Evolutionary conservation across 1,140 invertebrate genomes (phyloP).

Genomic region (Eueides isabella): DNA sequence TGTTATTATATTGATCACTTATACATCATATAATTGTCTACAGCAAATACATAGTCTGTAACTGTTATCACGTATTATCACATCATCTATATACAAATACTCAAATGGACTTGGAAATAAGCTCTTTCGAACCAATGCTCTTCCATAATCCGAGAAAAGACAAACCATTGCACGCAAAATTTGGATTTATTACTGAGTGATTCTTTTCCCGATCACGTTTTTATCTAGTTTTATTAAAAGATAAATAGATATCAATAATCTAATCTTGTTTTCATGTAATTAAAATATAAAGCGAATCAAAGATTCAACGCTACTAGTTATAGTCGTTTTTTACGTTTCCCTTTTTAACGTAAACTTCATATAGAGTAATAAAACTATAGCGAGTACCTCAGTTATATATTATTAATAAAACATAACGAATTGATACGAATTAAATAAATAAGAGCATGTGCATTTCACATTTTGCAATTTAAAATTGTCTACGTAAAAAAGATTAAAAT

Average conservation of each 20-base stretch:
- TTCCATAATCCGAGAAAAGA: conserved; percentile 84
- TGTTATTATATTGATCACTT: background rate
- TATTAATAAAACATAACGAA: too few species aligned
- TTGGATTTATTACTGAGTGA: conserved; percentile 52
- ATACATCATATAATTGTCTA: conserved; percentile 57
- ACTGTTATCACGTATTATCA: conserved; percentile 88
- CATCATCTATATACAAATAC: conserved; percentile 93
- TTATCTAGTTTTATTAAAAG: conserved; percentile 49
- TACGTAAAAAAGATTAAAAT: background rate
- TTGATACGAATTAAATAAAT: too few species aligned
- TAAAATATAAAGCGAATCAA: background rate
- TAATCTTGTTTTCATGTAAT: background rate
- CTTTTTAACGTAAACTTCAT: background rate
- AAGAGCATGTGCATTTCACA: too few species aligned
- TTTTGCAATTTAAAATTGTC: too few species aligned
- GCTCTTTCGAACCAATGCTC: conserved; percentile 87
- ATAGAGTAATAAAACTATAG: background rate
- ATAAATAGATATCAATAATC: conserved; percentile 35
- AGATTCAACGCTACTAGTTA: background rate
- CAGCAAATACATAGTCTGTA: conserved; percentile 88
- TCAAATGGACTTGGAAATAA: conserved; percentile 88
- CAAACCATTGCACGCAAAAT: conserved; percentile 48
- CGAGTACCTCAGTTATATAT: background rate
- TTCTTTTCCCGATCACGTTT: conserved; percentile 52
- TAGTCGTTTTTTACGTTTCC: background rate